Conservation (phyloP, 2,113 vertebrate genomes). For the Chroicocephalus ridibundus region DNA sequence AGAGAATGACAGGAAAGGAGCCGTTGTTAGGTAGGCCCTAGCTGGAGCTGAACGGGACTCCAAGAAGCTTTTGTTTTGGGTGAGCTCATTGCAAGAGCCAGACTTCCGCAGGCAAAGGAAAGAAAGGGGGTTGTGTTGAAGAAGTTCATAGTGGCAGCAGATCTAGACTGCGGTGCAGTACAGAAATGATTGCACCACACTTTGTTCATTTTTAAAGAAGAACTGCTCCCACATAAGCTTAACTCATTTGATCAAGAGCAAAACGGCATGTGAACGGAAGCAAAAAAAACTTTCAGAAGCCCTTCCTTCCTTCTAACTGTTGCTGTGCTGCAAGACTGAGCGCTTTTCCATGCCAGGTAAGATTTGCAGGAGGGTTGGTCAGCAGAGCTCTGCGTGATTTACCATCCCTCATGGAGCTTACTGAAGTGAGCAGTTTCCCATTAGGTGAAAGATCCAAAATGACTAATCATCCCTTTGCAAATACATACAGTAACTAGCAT, state of each 20-base stretch:
- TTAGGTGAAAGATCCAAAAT: neutral
- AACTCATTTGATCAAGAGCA: neutral
- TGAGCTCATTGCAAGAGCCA: neutral
- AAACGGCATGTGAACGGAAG: neutral
- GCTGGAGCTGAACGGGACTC: neutral
- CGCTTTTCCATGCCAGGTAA: neutral
- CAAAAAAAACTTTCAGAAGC: neutral
- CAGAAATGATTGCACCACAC: neutral
- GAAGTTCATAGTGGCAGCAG: neutral
- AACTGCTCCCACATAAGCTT: neutral
- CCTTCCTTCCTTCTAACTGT: neutral
- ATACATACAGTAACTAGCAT: neutral
- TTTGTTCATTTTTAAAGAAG: neutral
- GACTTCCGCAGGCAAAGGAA: neutral
- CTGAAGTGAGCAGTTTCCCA: neutral
- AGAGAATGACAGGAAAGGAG: conserved; percentile 65
- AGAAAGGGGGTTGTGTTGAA: neutral
- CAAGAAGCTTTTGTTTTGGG: neutral
- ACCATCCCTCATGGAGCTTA: neutral
- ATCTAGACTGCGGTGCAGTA: neutral
- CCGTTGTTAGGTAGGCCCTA: neutral
- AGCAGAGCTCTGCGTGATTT: neutral
- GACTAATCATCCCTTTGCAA: neutral
- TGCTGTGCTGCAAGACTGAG: neutral
- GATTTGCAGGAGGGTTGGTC: neutral